These are phyloP conservation scores for Amphiprion clarkii DNA, from an alignment of 2,797 vertebrate species.

Conservation along the genomic window DNA sequence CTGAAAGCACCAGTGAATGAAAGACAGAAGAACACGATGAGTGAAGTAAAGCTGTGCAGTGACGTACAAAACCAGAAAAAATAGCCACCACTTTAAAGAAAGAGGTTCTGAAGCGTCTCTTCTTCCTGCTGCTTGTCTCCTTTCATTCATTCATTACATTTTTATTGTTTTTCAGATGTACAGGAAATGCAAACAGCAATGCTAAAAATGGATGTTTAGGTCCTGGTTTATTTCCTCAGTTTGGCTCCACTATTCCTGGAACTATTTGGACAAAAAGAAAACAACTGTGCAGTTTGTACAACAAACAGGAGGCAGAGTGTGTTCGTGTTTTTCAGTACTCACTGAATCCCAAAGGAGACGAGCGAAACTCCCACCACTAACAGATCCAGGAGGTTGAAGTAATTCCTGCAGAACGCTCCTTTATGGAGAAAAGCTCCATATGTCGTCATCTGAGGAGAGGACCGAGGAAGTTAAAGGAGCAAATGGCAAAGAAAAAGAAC, in stretches of 20 bases:
- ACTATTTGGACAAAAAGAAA: not conserved
- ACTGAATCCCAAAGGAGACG: slow-evolving; percentile 99
- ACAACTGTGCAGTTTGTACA: not conserved
- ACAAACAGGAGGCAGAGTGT: not conserved
- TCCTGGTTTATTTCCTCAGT: not conserved
- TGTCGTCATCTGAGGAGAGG: slow-evolving; percentile 93
- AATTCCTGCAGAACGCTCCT: slow-evolving; percentile 99
- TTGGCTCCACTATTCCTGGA: not conserved
- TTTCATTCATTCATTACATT: not conserved
- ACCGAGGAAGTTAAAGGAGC: slow-evolving; percentile 49
- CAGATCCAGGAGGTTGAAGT: slow-evolving; percentile 98
- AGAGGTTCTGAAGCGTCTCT: not conserved
- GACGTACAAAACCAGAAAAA: not conserved
- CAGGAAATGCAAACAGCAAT: not conserved
- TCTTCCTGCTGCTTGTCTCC: not conserved
- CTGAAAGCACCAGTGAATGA: not conserved
- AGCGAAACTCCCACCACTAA: slow-evolving; percentile 98
- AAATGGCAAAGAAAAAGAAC: slow-evolving; percentile 32
- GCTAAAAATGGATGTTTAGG: too few relatives aligned
- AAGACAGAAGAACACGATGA: not conserved
- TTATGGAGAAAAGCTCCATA: slow-evolving; percentile 99
- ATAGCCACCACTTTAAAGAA: not conserved
- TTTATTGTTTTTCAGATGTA: not conserved
- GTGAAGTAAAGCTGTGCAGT: not conserved
- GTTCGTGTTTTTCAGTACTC: slow-evolving; percentile 77